These are phyloP conservation scores for Nasonia giraulti DNA, from an alignment of 1,140 invertebrate genomes.

Conservation along the genomic window DNA sequence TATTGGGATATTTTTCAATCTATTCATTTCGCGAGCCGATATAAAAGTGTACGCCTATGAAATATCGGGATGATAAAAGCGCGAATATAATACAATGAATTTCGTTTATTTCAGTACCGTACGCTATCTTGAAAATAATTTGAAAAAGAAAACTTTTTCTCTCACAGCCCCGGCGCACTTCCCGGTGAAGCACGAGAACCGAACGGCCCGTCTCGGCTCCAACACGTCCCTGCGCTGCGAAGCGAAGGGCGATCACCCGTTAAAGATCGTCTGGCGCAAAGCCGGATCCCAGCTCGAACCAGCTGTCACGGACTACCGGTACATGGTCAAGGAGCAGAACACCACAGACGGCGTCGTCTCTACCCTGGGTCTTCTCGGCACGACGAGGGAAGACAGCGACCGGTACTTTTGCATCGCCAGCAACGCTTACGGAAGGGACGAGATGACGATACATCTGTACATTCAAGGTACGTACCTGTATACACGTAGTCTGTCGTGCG, in stretches of 20 bases:
- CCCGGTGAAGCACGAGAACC: conserved; percentile 79
- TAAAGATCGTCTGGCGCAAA: conserved; percentile 87
- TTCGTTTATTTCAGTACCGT: background rate
- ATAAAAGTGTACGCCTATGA: too few relatives aligned
- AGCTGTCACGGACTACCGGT: conserved; percentile 70
- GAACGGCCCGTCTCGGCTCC: conserved; percentile 78
- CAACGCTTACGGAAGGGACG: conserved; percentile 92
- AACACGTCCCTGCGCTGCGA: conserved; percentile 88
- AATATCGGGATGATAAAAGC: background rate
- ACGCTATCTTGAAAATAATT: too few relatives aligned
- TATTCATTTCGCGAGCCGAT: background rate
- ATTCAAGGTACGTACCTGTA: conserved; percentile 85
- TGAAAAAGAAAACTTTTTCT: too few relatives aligned
- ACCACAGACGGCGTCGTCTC: conserved; percentile 84
- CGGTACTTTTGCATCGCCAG: conserved; percentile 90
- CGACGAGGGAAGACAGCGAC: conserved; percentile 90
- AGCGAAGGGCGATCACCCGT: conserved; percentile 90
- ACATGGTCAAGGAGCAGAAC: conserved; percentile 69
- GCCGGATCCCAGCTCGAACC: conserved; percentile 69
- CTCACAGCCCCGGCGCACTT: conserved; percentile 89
- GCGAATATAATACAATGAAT: background rate
- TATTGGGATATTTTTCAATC: background rate
- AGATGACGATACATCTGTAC: conserved; percentile 92
- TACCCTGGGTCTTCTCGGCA: conserved; percentile 87
- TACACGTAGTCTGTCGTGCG: background rate